Evolutionary conservation across 2,113 vertebrate genomes (phyloP).

Genomic region (Chloropsis cyanopogon): DNA sequence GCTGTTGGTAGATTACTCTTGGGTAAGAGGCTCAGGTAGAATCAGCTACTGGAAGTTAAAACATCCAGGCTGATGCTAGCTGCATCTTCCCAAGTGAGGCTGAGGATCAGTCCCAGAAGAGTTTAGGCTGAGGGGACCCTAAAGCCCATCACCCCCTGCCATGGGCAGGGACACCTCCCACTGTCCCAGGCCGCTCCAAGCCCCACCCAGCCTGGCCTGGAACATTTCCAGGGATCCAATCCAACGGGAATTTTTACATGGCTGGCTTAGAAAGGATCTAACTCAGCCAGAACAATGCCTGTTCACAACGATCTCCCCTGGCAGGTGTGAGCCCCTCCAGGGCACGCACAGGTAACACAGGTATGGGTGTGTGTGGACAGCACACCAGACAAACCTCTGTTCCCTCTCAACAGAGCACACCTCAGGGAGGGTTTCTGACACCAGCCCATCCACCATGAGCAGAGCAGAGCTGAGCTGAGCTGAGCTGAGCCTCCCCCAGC

Average conservation of each 20-base stretch:
- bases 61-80: neutral
- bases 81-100: neutral
- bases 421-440: neutral
- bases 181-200: neutral
- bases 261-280: neutral
- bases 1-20: neutral
- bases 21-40: neutral
- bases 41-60: neutral
- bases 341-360: too few species aligned
- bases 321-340: neutral
- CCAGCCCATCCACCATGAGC: rapidly evolving
- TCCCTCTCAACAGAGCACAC: neutral
- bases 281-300: neutral
- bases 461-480: neutral
- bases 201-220: neutral
- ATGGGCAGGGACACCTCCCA: neutral
- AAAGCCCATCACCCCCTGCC: neutral
- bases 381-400: neutral
- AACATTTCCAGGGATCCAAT: neutral
- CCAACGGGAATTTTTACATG: neutral
- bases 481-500: too few species aligned
- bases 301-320: neutral
- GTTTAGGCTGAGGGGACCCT: too few species aligned
- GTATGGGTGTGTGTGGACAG: neutral
- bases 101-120: neutral